phyloP scores from a whole-genome alignment of 2,797 vertebrate species.

The Myotis vivesi region DNA sequence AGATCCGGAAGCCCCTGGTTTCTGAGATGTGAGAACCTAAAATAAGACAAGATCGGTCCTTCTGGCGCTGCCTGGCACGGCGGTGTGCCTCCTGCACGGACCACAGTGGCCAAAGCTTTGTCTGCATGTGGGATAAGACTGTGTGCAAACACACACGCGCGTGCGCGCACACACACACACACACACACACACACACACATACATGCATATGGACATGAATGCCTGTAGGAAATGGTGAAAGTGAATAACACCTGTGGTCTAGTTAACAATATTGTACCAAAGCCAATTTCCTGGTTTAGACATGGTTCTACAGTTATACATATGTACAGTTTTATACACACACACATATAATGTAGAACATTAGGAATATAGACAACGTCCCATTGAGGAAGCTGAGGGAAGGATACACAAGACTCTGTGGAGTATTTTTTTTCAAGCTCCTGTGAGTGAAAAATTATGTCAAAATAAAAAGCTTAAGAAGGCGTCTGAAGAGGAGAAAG shows the following conservation, averaged over 20 bases:
- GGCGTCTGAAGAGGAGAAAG: neutral
- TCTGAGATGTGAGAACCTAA: neutral
- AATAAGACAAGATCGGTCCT: neutral
- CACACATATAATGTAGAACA: neutral
- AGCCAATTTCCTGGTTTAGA: neutral
- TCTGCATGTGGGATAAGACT: neutral
- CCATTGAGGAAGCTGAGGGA: neutral
- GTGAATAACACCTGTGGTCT: neutral
- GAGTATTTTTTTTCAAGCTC: neutral
- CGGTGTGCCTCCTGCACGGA: neutral
- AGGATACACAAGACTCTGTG: neutral
- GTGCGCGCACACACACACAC: too few species aligned
- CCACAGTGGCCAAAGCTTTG: neutral
- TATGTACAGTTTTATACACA: neutral
- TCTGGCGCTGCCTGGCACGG: neutral
- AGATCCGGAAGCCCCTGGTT: neutral
- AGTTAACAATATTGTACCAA: neutral
- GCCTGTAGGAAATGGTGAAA: neutral
- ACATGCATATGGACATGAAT: neutral
- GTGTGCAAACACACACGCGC: neutral
- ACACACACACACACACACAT: too few species aligned
- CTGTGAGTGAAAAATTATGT: neutral
- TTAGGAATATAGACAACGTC: neutral
- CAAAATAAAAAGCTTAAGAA: neutral
- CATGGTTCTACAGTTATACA: neutral